Conservation (phyloP, 2,113 vertebrate species). For the Todiramphus saurophagus region DNA sequence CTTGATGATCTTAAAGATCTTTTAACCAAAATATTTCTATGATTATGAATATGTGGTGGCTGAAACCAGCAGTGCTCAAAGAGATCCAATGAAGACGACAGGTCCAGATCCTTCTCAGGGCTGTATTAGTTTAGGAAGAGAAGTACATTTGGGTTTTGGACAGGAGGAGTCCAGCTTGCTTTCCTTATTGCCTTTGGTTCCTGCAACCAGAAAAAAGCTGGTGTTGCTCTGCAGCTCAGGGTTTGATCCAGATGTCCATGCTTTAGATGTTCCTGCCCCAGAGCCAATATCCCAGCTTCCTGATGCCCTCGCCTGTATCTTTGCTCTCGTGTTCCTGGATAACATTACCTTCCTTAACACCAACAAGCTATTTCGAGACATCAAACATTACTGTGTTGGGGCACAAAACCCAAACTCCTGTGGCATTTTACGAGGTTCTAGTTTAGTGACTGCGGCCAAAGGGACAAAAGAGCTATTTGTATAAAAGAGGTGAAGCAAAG, state of each 20-base stretch:
- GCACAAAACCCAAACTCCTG: neutral
- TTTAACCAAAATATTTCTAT: too few species aligned
- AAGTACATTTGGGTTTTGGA: neutral
- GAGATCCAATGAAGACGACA: too few species aligned
- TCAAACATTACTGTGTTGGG: neutral
- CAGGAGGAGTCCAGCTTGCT: neutral
- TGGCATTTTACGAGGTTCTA: neutral
- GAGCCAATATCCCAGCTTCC: neutral
- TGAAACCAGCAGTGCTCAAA: too few species aligned
- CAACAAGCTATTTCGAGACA: neutral
- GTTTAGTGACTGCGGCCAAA: neutral
- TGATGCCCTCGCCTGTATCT: neutral
- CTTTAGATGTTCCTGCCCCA: neutral
- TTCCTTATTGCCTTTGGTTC: neutral
- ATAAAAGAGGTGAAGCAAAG: neutral
- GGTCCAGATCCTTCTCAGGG: too few species aligned
- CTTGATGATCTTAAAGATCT: too few species aligned
- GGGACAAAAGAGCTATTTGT: neutral
- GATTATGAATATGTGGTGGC: too few species aligned
- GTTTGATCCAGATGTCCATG: neutral
- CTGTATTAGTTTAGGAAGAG: neutral
- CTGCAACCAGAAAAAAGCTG: neutral
- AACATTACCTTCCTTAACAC: neutral
- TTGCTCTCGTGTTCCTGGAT: neutral
- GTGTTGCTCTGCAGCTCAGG: neutral